Base-by-base conservation (phyloP, 2,888 invertebrate genomes). In the Bombylius discolor region DNA sequence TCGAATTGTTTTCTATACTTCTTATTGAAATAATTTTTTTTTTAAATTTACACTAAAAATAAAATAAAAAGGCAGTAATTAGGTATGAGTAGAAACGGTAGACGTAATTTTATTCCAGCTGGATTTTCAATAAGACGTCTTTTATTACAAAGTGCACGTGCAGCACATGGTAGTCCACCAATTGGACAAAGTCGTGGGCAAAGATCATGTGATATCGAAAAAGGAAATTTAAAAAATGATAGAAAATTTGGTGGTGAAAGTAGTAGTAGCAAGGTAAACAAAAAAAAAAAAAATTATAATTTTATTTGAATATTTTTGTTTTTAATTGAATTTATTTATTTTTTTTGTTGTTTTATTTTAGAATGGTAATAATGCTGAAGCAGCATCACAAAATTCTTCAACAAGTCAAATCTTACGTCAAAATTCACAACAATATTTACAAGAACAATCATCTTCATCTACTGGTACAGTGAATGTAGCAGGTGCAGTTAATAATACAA, bases 151-250 rank as follows among this genome's bases (percentile, higher is more conserved):
- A 62, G 61, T 49, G 64, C 63, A 53, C 60, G 58, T 54, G 64
- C 58, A 13, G 61, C 61, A 49, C 62, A 64, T 31, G 65, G 64
- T 11, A 65, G 65, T 57, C 62, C 64, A 47, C 61, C 62, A n/a
- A 58, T 64, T 11, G 39, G 23, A 23, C 34, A 36, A 36, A 5
- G 8, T 6, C 6, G 6, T 9, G 62, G 63, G 11, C 63, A 62
- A 57, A 57, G 65, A 57, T 58, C 62, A 52, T 65, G 65, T 59
- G 65, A 65, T 60, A 62, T 63, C 31, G 65, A 65, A 57, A 62
- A 62, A 50, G 65, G 63, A 32, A 55, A 58, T 44, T 59, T 58
- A 4, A 61, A 60, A 31, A 59, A 59, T 48, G 62, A 62, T 45
- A 62, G 59, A 49, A 62, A 61, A 58, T 55, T 58, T 39, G 52